These are phyloP conservation scores for Plagodis pulveraria DNA, from an alignment of 2,888 invertebrate species.

Conservation along the genomic window DNA sequence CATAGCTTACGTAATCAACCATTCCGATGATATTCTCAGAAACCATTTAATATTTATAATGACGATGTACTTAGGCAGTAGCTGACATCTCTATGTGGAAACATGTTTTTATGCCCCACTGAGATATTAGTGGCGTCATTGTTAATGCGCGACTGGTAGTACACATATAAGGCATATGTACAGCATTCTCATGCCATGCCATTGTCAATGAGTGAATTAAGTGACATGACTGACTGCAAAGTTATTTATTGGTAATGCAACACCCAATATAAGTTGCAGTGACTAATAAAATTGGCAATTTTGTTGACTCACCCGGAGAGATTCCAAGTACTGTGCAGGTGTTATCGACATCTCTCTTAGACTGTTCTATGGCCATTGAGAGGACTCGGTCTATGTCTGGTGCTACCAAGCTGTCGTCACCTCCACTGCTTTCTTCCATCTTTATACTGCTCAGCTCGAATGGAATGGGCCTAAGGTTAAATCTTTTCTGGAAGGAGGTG, in stretches of 20 bases:
- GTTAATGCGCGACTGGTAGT: slow-evolving; percentile 49
- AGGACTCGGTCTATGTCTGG: slow-evolving; percentile 93
- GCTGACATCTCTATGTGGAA: slow-evolving; percentile 62
- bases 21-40: slow-evolving; percentile 64
- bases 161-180: slow-evolving; percentile 45
- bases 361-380: slow-evolving; percentile 93
- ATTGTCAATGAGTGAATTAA: slow-evolving; percentile 41
- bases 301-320: slow-evolving; percentile 90
- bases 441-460: slow-evolving; percentile 86
- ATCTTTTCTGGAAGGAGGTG: slow-evolving; percentile 93
- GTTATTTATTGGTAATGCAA: slow-evolving; percentile 40
- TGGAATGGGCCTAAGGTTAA: slow-evolving; percentile 92
- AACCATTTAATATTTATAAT: slow-evolving; percentile 67
- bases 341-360: slow-evolving; percentile 93
- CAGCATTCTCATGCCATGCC: slow-evolving; percentile 52
- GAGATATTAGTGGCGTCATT: slow-evolving; percentile 66
- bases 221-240: slow-evolving; percentile 32
- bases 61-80: slow-evolving; percentile 57
- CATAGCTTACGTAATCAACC: slow-evolving; percentile 72
- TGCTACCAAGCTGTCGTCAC: slow-evolving; percentile 85
- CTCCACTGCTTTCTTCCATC: slow-evolving; percentile 88
- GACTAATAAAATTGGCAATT: slow-evolving; percentile 38
- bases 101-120: slow-evolving; percentile 58
- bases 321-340: slow-evolving; percentile 94
- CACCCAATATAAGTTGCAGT: slow-evolving; percentile 30